Evolutionary conservation across 2,888 invertebrate genomes (phyloP).

Genomic region (Hyles lineata): DNA sequence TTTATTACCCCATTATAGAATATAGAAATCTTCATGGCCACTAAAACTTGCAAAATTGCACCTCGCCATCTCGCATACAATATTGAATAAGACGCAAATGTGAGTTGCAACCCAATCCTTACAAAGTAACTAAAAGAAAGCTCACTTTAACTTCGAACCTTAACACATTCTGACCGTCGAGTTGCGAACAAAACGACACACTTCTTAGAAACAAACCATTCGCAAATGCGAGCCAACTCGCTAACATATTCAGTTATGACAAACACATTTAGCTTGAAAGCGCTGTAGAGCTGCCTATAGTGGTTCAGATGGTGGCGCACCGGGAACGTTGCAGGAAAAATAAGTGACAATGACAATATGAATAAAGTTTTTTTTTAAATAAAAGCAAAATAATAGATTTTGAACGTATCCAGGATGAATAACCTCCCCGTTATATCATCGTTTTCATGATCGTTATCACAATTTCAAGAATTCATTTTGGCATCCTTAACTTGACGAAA

Average conservation of each 20-base stretch:
- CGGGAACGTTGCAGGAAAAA: not conserved
- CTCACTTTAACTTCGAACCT: conserved; percentile 21
- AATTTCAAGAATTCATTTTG: no score
- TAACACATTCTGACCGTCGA: conserved; percentile 12
- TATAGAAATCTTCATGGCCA: no score
- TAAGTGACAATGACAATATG: not conserved
- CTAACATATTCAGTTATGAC: conserved; percentile 45
- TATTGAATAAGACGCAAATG: not conserved
- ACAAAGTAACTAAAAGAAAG: conserved; percentile 17
- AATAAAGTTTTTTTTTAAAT: no score
- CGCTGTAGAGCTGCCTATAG: conserved; percentile 24
- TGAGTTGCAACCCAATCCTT: not conserved
- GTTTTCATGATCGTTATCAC: no score
- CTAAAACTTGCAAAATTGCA: no score
- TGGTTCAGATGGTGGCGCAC: not conserved
- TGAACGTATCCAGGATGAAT: no score
- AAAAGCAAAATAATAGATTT: no score
- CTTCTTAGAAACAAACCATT: conserved; percentile 25
- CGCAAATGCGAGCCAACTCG: conserved; percentile 23
- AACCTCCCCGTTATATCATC: no score
- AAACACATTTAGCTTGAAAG: conserved; percentile 35
- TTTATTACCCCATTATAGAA: no score
- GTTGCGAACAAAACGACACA: conserved; percentile 12
- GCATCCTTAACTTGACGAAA: no score
- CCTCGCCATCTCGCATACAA: not conserved